phyloP scores from a whole-genome alignment of 2,888 invertebrate species.

The Dorcus parallelipipedus region DNA sequence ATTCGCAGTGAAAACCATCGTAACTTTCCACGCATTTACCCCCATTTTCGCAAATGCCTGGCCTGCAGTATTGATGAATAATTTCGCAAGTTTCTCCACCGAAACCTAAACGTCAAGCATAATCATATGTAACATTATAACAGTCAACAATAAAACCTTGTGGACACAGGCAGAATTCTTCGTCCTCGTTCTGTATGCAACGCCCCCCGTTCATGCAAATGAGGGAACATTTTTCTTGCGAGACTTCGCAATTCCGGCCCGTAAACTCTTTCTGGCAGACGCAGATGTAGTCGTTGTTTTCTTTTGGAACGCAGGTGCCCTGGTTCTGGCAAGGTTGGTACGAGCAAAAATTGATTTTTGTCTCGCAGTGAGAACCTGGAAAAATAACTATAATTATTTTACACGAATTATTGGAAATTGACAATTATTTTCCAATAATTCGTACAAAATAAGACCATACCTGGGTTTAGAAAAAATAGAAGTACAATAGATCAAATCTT shows the following conservation, averaged over 20 bases:
- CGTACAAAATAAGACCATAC: no score
- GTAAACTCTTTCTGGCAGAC: conserved; percentile 51
- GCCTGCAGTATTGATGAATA: conserved; percentile 51
- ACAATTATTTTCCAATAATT: no score
- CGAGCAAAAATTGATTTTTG: conserved; percentile 49
- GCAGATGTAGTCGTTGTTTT: conserved; percentile 44
- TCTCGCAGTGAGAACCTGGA: conserved; percentile 55
- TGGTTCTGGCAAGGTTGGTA: conserved; percentile 56
- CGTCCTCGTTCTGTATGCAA: conserved; percentile 47
- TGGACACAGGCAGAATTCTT: conserved; percentile 48
- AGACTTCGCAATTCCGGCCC: conserved; percentile 53
- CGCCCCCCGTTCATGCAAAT: conserved; percentile 53
- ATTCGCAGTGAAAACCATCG: conserved; percentile 51
- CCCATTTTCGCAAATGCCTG: conserved; percentile 45
- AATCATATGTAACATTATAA: no score
- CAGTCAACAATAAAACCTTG: conserved; percentile 26
- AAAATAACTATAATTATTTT: background rate
- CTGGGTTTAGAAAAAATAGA: no score
- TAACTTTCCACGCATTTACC: conserved; percentile 45
- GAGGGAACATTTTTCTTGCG: conserved; percentile 40
- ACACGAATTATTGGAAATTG: no score
- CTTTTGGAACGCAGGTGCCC: conserved; percentile 48
- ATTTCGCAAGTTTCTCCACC: conserved; percentile 51
- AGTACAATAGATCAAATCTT: no score
- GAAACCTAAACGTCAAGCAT: conserved; percentile 43